Base-by-base conservation (phyloP, 1,140 invertebrate species). In the Apis laboriosa region DNA sequence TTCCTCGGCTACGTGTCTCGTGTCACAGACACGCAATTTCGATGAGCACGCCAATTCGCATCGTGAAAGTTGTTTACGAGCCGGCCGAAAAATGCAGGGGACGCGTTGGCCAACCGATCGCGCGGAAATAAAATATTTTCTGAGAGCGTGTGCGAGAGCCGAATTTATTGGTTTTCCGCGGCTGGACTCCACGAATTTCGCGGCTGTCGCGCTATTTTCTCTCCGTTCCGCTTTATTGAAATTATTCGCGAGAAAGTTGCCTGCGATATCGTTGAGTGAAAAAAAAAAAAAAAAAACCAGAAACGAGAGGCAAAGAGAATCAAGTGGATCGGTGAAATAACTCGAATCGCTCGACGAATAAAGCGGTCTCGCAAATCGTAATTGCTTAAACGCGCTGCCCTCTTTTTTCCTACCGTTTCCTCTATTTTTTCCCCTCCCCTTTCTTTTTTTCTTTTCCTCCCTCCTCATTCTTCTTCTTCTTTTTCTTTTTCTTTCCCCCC, bases 101-200 rank as follows among this genome's bases (percentile, higher is more conserved):
- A 60, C 61, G 28, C 34, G 77, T 24, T 49, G 55, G 67, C 11
- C 24, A 11, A 53, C 28, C 72, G 55, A 84, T 81, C 77, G 81
- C 64, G 21, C 67, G 77, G 72, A 85, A 87, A 88, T 88, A 87
- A 87, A 88, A 88, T 88, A 87, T 88, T 87, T 87, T 88, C 83
- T 64, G 68, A n/a, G 67, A 34, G 56, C 71, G 56, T 21, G 71
- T 28, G n/a, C 53, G 55, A 28, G 77, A 34, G 21, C 43, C 51
- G 13, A n/a, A 88, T 88, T 88, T 88, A 88, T 87, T 71, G 86
- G 68, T 79, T 88, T 84, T 74, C 19, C 80, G 15, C 70, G 77
- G 34, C 11, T 73, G 68, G n/a, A 63, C 75, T 19, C 49, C 61
- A 71, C 83, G 74, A 86, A 87, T 84, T 80, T 77, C 61, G 58